A percentile compares a stretch with the other conserved stretches of the same genome.
These are phyloP conservation scores for Dasysyrphus tricinctus DNA, from an alignment of 2,888 invertebrate species.

Conservation along the genomic window DNA sequence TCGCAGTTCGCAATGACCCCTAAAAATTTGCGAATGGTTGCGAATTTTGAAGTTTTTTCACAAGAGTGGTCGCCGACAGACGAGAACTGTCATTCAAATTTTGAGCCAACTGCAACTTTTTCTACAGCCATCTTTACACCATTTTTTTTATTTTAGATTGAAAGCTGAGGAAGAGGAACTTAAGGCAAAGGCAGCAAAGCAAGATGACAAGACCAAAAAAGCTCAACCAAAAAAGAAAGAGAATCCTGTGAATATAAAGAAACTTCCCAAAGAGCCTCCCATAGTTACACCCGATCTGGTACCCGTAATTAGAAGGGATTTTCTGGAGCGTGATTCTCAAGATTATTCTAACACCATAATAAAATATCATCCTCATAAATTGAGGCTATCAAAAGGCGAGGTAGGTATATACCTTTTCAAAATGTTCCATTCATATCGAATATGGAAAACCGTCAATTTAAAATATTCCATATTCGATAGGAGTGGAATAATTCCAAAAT, in stretches of 20 bases:
- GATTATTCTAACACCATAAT: constrained; percentile 77
- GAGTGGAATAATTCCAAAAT: too few species aligned
- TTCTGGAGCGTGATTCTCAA: constrained; percentile 77
- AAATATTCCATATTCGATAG: too few species aligned
- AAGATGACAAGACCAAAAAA: constrained; percentile 47
- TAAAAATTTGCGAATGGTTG: too few species aligned
- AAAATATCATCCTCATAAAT: constrained; percentile 76
- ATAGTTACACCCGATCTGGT: constrained; percentile 68
- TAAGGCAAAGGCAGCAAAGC: constrained; percentile 47
- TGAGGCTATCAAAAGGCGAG: constrained; percentile 77
- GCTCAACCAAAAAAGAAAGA: background rate
- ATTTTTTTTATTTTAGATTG: constrained; percentile 40
- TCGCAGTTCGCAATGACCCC: too few species aligned
- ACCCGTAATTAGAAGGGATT: constrained; percentile 78
- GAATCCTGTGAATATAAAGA: constrained; percentile 34
- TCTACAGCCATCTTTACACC: too few species aligned
- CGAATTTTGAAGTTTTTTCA: too few species aligned
- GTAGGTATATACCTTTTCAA: constrained; percentile 49
- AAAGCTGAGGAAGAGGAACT: constrained; percentile 66
- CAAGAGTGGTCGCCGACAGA: too few species aligned
- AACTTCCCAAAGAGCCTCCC: constrained; percentile 76
- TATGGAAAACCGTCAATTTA: too few species aligned
- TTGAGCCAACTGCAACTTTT: too few species aligned
- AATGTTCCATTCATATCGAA: too few species aligned
- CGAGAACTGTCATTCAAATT: too few species aligned